phyloP scores from a whole-genome alignment of 2,888 invertebrate genomes.

The Drosophila lacicola region DNA sequence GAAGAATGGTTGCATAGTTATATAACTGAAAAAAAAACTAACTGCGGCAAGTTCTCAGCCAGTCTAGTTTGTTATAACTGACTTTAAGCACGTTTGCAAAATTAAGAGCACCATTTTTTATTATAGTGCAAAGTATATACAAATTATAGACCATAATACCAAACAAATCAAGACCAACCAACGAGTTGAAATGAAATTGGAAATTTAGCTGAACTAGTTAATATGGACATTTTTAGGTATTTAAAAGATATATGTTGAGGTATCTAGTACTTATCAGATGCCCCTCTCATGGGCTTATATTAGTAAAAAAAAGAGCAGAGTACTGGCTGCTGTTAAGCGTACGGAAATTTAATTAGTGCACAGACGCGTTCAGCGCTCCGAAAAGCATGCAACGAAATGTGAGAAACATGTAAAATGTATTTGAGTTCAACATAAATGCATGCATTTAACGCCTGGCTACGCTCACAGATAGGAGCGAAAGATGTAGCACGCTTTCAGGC shows the following conservation, averaged over 20 bases:
- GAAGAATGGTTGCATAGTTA: too few species aligned
- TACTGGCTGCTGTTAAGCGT: constrained; percentile 27
- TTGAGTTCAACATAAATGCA: constrained; percentile 23
- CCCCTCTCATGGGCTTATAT: constrained; percentile 21
- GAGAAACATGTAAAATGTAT: constrained; percentile 33
- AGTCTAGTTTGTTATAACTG: too few species aligned
- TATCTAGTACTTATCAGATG: background rate
- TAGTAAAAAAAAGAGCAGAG: constrained; percentile 12
- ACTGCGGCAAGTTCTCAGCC: too few species aligned
- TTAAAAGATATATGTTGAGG: background rate
- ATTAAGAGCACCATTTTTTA: too few species aligned
- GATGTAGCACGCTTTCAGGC: constrained; percentile 20
- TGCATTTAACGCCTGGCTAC: constrained; percentile 34
- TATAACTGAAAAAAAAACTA: too few species aligned
- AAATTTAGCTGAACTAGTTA: too few species aligned
- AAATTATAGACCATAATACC: too few species aligned
- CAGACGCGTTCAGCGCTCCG: constrained; percentile 32
- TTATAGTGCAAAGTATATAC: too few species aligned
- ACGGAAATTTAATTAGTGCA: constrained; percentile 73
- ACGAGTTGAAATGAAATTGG: too few species aligned
- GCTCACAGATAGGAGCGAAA: constrained; percentile 12
- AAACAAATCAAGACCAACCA: too few species aligned
- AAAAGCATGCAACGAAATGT: constrained; percentile 50
- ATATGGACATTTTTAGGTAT: background rate
- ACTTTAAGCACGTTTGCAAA: too few species aligned